Evolutionary conservation across 2,113 vertebrate species (phyloP).

Genomic region (Mungos mungo): DNA sequence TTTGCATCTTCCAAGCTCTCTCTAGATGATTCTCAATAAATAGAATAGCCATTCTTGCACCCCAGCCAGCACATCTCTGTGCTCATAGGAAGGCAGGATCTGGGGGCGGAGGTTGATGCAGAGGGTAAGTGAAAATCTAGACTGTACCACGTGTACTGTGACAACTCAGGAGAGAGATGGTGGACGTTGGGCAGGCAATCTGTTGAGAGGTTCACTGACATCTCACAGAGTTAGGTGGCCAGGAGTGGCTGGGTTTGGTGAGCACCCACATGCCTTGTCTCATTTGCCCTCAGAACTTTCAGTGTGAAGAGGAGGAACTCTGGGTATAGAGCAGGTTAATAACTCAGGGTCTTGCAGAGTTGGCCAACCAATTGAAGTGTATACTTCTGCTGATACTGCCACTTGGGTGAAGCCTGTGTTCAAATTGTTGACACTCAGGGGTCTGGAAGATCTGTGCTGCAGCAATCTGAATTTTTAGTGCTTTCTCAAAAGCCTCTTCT

Average conservation of each 20-base stretch:
- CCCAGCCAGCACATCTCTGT: neutral
- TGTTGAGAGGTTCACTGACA: neutral
- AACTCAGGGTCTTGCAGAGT: neutral
- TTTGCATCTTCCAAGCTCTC: neutral
- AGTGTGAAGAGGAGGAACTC: neutral
- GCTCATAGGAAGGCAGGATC: neutral
- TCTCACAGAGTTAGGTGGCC: neutral
- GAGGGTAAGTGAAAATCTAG: neutral
- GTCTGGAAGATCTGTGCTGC: neutral
- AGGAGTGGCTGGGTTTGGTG: neutral
- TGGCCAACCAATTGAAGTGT: neutral
- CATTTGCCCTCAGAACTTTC: neutral
- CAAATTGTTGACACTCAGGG: neutral
- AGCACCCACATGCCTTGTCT: accelerated
- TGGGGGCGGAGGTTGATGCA: neutral
- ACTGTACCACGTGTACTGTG: neutral
- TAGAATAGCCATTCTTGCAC: neutral
- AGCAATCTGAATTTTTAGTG: neutral
- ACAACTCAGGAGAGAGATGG: neutral
- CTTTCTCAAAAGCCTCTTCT: neutral
- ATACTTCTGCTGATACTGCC: neutral
- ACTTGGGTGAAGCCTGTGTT: neutral
- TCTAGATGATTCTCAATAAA: neutral
- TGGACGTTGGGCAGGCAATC: neutral
- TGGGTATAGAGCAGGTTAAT: neutral